phyloP scores from a whole-genome alignment of 2,888 invertebrate species.

The Carpatolechia fugitivella region DNA sequence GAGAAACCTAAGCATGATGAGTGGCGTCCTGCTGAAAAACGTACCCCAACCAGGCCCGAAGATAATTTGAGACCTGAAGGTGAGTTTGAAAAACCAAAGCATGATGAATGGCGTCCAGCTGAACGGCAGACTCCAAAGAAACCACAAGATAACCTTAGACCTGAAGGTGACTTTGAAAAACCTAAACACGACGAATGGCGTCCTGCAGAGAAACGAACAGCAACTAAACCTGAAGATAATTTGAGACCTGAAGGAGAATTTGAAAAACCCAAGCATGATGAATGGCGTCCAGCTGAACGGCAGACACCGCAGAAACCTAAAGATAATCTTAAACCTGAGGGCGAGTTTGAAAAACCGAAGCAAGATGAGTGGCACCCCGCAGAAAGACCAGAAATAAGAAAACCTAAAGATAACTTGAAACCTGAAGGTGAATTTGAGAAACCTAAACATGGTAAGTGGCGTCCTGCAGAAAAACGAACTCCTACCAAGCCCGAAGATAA shows the following conservation, averaged over 20 bases:
- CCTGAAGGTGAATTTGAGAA: constrained; percentile 73
- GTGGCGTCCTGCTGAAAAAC: constrained; percentile 54
- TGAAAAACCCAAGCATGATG: constrained; percentile 53
- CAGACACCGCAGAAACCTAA: constrained; percentile 58
- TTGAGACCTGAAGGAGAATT: constrained; percentile 77
- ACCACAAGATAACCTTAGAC: constrained; percentile 70
- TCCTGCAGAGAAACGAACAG: constrained; percentile 59
- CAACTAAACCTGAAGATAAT: constrained; percentile 53
- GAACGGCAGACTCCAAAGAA: constrained; percentile 52
- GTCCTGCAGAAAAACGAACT: constrained; percentile 48
- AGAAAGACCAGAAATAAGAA: constrained; percentile 40
- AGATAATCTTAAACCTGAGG: constrained; percentile 80
- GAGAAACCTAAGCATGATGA: constrained; percentile 40
- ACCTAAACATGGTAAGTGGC: constrained; percentile 53
- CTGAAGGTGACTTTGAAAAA: constrained; percentile 77
- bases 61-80: constrained; percentile 60
- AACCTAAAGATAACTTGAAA: constrained; percentile 52
- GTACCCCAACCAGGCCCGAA: constrained; percentile 52
- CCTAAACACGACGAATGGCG: constrained; percentile 45
- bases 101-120: constrained; percentile 58
- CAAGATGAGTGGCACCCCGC: constrained; percentile 57
- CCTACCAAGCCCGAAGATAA: constrained; percentile 71
- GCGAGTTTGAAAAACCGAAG: constrained; percentile 73
- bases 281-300: constrained; percentile 55
- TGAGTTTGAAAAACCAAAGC: constrained; percentile 38